Evolutionary conservation across 2,113 vertebrate genomes (phyloP).

Genomic region (Herpailurus yagouaroundi): DNA sequence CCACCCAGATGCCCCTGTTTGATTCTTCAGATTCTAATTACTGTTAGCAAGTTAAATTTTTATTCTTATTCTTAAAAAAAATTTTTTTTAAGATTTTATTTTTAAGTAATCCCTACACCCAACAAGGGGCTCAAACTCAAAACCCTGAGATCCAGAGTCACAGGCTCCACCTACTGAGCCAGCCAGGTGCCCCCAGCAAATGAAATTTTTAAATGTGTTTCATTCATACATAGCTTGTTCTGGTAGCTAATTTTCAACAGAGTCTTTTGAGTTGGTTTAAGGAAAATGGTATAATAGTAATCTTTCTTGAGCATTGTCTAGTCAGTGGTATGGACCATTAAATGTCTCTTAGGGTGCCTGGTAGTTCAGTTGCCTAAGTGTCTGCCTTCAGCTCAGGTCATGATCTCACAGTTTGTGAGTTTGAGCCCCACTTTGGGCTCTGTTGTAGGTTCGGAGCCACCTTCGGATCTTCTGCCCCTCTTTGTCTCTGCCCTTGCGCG

Average conservation of each 20-base stretch:
- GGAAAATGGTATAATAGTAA: background rate
- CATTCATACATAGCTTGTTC: background rate
- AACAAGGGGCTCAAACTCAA: background rate
- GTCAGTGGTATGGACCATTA: background rate
- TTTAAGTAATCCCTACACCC: background rate
- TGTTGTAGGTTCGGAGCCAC: too few species aligned
- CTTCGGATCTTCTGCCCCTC: too few species aligned
- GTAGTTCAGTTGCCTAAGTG: too few species aligned
- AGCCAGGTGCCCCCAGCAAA: background rate
- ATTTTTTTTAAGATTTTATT: background rate
- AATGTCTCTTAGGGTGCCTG: background rate
- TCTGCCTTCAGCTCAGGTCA: too few species aligned
- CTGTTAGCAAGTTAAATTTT: background rate
- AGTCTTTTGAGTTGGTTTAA: slow-evolving; percentile 26
- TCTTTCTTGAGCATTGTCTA: background rate
- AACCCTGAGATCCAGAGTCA: background rate
- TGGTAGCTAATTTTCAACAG: background rate
- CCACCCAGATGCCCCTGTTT: background rate
- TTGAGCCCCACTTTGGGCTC: too few species aligned
- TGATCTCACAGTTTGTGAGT: too few species aligned
- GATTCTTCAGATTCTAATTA: background rate
- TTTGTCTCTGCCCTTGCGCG: too few species aligned
- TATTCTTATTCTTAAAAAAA: background rate
- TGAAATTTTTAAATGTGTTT: slow-evolving; percentile 27
- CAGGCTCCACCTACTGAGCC: background rate